Evolutionary conservation across 2,888 invertebrate genomes (phyloP).

Genomic region (Dioctria rufipes): DNA sequence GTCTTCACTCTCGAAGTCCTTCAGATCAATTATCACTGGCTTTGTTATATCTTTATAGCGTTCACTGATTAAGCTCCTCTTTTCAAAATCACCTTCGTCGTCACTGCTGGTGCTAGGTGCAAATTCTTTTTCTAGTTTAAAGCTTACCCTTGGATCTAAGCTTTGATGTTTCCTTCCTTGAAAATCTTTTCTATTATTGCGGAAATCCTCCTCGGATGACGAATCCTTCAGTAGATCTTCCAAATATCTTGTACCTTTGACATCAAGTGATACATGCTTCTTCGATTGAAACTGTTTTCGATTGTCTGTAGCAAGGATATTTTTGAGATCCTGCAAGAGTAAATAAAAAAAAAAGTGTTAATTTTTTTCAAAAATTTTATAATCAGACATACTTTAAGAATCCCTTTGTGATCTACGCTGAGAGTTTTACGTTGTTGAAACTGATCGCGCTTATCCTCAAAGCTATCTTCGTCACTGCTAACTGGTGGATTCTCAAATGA

Average conservation of each 20-base stretch:
- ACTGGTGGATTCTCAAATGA: slow-evolving; percentile 67
- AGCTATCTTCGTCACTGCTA: slow-evolving; percentile 71
- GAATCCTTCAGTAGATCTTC: slow-evolving; percentile 70
- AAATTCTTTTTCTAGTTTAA: slow-evolving; percentile 70
- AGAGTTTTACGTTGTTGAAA: slow-evolving; percentile 71
- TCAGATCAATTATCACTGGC: slow-evolving; percentile 70
- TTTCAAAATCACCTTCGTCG: slow-evolving; percentile 69
- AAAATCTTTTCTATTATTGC: slow-evolving; percentile 69
- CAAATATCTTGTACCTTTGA: slow-evolving; percentile 69
- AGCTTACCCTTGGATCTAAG: slow-evolving; percentile 70
- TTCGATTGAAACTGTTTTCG: slow-evolving; percentile 71
- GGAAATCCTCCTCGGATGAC: slow-evolving; percentile 70
- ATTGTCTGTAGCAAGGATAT: slow-evolving; percentile 69
- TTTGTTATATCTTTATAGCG: slow-evolving; percentile 71
- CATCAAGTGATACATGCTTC: slow-evolving; percentile 71
- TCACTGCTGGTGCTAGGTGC: slow-evolving; percentile 68
- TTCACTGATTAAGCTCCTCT: slow-evolving; percentile 68
- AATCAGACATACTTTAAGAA: slow-evolving; percentile 65
- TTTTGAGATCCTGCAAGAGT: slow-evolving; percentile 66
- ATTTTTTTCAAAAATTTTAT: background rate
- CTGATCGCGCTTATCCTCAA: slow-evolving; percentile 69
- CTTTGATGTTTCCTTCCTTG: slow-evolving; percentile 71
- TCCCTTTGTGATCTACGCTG: slow-evolving; percentile 71
- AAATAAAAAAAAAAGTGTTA: background rate
- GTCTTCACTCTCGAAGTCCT: slow-evolving; percentile 68